phyloP scores from a whole-genome alignment of 2,888 invertebrate genomes.

The Patella ulyssiponensis region DNA sequence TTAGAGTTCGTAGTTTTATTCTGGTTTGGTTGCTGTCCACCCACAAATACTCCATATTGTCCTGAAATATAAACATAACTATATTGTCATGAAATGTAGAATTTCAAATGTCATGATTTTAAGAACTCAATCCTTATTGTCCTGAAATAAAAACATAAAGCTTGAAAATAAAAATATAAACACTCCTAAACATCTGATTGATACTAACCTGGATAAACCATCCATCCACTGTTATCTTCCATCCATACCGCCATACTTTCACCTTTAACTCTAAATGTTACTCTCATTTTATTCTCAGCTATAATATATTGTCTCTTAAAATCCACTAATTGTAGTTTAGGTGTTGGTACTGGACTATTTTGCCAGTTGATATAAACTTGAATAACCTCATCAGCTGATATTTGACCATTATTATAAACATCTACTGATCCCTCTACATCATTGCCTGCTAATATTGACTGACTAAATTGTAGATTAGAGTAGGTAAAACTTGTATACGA shows the following conservation, averaged over 20 bases:
- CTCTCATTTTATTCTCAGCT: conserved; percentile 26
- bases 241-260: conserved; percentile 56
- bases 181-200: too few relatives aligned
- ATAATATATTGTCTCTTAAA: conserved; percentile 44
- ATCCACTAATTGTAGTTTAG: conserved; percentile 53
- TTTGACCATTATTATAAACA: conserved; percentile 52
- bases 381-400: conserved; percentile 58
- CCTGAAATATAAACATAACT: too few relatives aligned
- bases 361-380: conserved; percentile 64
- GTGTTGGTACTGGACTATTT: conserved; percentile 48
- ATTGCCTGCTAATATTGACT: conserved; percentile 44
- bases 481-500: conserved; percentile 52
- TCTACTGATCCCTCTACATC: conserved; percentile 49
- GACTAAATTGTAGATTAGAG: conserved; percentile 33
- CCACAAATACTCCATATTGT: too few relatives aligned
- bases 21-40: too few relatives aligned
- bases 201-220: conserved; percentile 50
- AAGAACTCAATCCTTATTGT: too few relatives aligned
- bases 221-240: conserved; percentile 44
- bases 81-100: too few relatives aligned
- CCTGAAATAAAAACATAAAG: too few relatives aligned
- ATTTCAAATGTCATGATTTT: too few relatives aligned
- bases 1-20: too few relatives aligned
- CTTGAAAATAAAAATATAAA: too few relatives aligned
- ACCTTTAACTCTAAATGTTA: conserved; percentile 43